Base-by-base conservation (phyloP, 92 coral and sea anemone species). In the Paragorgia papillata region DNA sequence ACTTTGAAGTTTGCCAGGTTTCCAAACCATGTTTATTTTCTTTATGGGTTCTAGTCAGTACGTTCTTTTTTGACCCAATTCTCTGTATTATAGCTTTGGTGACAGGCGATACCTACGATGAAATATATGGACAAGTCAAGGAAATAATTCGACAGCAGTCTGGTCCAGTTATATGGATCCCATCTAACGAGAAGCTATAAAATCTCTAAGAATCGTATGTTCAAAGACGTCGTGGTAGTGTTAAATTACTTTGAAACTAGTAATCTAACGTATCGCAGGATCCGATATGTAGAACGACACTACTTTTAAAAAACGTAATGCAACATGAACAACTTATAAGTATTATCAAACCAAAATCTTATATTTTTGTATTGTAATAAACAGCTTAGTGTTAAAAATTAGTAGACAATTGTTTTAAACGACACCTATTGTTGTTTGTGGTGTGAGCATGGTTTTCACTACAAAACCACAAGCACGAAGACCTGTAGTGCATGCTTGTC, bases 101-200 rank as follows among this genome's bases (percentile, higher is more conserved):
- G 40, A 92, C 92, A 85, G 98, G 98, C 4, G 98, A 91, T 75
- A 91, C 98, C 7, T 94, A 91, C 55, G 91, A 94, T 46, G 97
- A 94, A 79, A 86, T 94, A 63, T 91, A 94, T 79, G 70, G 84
- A 31, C 85, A 81, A 81, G 78, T 66, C 35, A 94, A 94, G 83
- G 98, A 94, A 9, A 89, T 94, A 10, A 94, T 94, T 35, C 97
- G 98, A 41, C 97, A 94, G 75, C 98, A 94, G 79, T 91, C 97
- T 15, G 98, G 98, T 12, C 98, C 98, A 1, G 98, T 94, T 43
- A 94, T 94, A 69, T 94, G 98, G 98, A 91, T 94, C 63, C 97
- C 98, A 9, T 94, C 98, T 46, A 94, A 94, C 68, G 98, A 94
- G 75, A 94, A 90, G 53, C 89, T 93, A 39, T 93, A 74, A 70